These are phyloP conservation scores for Amblyornis subalaris DNA, from an alignment of 2,113 vertebrate species.

Conservation along the genomic window DNA sequence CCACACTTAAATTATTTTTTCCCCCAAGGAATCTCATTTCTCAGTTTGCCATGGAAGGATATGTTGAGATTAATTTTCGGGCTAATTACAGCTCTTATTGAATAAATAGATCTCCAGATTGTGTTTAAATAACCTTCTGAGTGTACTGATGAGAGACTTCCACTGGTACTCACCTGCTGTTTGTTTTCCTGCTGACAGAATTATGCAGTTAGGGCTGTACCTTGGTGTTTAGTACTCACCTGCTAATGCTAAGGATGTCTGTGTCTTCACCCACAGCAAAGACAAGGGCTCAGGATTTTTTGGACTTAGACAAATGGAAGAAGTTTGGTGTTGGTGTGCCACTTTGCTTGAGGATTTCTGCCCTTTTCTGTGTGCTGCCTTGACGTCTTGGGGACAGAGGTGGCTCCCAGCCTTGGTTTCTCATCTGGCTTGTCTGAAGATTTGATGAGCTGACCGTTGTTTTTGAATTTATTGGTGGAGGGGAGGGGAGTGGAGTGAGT, in stretches of 20 bases:
- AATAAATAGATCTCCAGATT: constrained; percentile 5
- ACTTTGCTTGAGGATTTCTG: background rate
- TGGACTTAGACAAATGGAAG: background rate
- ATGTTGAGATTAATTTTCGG: constrained; percentile 35
- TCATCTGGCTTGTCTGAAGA: background rate
- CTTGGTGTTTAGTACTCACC: background rate
- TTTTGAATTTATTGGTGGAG: background rate
- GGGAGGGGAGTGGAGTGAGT: background rate
- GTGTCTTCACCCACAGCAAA: background rate
- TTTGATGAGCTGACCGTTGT: background rate
- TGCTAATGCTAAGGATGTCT: background rate
- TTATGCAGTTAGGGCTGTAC: background rate
- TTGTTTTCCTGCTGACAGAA: constrained; percentile 16
- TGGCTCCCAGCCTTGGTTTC: background rate
- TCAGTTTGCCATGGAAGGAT: background rate
- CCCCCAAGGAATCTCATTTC: background rate
- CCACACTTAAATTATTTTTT: background rate
- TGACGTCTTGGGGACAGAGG: background rate
- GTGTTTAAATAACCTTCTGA: constrained; percentile 31
- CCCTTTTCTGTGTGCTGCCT: background rate
- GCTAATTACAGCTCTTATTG: constrained; percentile 27
- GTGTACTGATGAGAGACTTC: background rate
- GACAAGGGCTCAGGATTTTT: background rate
- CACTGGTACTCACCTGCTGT: background rate
- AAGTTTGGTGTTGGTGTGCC: fast-evolving